Evolutionary conservation across 1,140 invertebrate genomes (phyloP).

Genomic region (Physella acuta): DNA sequence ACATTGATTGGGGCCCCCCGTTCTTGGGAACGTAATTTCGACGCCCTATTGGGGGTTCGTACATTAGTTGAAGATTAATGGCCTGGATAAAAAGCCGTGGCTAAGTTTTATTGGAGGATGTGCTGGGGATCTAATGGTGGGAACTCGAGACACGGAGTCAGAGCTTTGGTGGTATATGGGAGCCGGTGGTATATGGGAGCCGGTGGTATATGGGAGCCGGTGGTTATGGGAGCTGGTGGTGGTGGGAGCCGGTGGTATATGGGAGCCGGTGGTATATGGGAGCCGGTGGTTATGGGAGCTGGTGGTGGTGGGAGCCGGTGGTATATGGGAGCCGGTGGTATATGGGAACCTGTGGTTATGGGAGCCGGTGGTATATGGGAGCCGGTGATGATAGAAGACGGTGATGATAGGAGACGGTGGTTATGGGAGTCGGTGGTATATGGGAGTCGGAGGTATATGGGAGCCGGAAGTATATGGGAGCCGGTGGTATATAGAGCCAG

Average conservation of each 20-base stretch:
- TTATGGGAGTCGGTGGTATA: background rate
- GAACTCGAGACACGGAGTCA: no score
- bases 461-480: background rate
- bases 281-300: background rate
- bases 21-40: no score
- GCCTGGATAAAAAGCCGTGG: no score
- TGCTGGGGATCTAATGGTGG: no score
- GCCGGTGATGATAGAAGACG: background rate
- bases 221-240: background rate
- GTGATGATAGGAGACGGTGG: background rate
- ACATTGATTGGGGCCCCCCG: no score
- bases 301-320: background rate
- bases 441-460: background rate
- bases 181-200: no score
- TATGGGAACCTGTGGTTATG: background rate
- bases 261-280: background rate
- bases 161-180: no score
- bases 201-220: no score
- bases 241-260: background rate
- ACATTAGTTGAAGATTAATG: no score
- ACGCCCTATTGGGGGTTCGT: no score
- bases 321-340: background rate
- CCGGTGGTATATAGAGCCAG: background rate
- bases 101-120: no score
- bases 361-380: background rate